phyloP scores from a whole-genome alignment of 2,797 vertebrate genomes.

The Sebastes kiyomatsui region DNA sequence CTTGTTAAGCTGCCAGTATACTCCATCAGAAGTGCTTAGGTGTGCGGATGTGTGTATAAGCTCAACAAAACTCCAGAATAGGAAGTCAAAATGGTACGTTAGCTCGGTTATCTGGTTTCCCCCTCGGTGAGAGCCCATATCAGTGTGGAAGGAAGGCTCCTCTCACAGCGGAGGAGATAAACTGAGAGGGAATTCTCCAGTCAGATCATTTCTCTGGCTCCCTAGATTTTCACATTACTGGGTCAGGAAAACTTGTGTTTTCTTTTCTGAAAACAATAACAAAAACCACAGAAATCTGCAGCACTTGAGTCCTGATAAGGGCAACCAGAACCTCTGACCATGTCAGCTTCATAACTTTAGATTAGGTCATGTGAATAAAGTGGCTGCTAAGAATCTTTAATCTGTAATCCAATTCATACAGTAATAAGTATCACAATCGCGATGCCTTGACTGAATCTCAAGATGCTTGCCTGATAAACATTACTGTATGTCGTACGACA shows the following conservation, averaged over 20 bases:
- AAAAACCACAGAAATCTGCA: conserved; percentile 1
- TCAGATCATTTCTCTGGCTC: conserved; percentile 4
- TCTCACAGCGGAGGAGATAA: conserved; percentile 38
- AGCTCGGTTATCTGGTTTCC: conserved; percentile 39
- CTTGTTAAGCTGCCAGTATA: not conserved
- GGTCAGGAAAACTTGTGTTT: conserved; percentile 11
- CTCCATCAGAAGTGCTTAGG: not conserved
- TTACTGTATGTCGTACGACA: conserved; percentile 7
- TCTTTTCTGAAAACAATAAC: conserved; percentile 5
- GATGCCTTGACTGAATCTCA: not conserved
- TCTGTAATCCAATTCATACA: not conserved
- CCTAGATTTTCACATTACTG: not conserved
- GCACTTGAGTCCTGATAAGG: not conserved
- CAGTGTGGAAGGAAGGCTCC: conserved; percentile 65
- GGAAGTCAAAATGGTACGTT: not conserved
- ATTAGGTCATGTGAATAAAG: not conserved
- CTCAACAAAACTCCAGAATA: not conserved
- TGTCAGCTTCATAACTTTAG: not conserved
- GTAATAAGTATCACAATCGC: not conserved
- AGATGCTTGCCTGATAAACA: not conserved
- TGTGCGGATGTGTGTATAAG: not conserved
- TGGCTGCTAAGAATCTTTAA: not conserved
- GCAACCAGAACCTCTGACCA: not conserved
- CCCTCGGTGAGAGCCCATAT: conserved; percentile 47
- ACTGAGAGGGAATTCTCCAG: not conserved